Percentiles rank a stretch among this genome's conserved stretches.
Conservation (phyloP, 2,113 vertebrate species). For the Podarcis cretensis region DNA sequence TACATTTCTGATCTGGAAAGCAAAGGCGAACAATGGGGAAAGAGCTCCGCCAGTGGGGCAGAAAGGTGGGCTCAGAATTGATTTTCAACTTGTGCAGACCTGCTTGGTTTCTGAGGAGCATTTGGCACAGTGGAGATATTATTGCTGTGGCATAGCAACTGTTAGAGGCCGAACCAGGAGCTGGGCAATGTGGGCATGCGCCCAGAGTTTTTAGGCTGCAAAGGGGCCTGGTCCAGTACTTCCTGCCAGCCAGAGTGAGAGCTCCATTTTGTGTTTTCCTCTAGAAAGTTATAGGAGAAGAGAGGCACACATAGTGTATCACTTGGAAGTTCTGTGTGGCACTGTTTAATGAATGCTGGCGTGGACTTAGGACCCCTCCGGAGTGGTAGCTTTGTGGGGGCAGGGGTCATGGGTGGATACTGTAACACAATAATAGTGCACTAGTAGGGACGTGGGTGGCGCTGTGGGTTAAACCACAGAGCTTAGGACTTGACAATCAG, state of each 20-base stretch:
- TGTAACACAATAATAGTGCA: too few relatives aligned
- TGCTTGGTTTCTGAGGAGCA: background rate
- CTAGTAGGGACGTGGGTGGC: too few relatives aligned
- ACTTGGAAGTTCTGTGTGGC: background rate
- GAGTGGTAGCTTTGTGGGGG: too few relatives aligned
- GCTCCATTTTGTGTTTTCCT: background rate
- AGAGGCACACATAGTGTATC: background rate
- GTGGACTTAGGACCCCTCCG: too few relatives aligned
- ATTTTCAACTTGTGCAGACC: background rate
- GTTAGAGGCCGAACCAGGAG: background rate
- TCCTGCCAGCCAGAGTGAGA: background rate
- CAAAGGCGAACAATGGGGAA: background rate
- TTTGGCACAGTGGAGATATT: background rate
- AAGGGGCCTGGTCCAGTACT: background rate
- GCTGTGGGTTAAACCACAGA: too few relatives aligned
- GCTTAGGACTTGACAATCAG: too few relatives aligned
- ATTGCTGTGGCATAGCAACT: background rate
- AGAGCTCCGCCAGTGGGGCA: background rate
- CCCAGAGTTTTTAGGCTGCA: constrained; percentile 1
- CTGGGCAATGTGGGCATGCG: constrained; percentile 1
- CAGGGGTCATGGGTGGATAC: too few relatives aligned
- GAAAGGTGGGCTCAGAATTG: background rate
- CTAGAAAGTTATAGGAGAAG: background rate
- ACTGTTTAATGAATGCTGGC: too few relatives aligned
- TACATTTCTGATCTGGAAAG: background rate